A percentile compares a stretch with the other conserved stretches of the same genome.
These are phyloP conservation scores for Charanyca ferruginea DNA, from an alignment of 2,888 invertebrate genomes.

Conservation along the genomic window DNA sequence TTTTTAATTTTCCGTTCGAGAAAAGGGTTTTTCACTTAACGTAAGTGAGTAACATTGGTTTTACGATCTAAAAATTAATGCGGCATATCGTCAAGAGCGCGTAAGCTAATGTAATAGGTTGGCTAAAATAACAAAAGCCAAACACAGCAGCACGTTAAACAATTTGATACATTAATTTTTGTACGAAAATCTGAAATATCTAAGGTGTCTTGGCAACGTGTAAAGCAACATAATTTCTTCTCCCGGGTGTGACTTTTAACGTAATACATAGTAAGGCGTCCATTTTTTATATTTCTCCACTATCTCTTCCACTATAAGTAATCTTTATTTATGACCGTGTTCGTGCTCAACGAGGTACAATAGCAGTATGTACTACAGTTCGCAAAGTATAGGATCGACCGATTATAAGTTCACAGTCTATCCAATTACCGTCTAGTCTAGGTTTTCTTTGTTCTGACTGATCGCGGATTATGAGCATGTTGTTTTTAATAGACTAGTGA, in stretches of 20 bases:
- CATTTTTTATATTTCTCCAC: constrained; percentile 23
- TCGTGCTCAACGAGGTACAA: constrained; percentile 21
- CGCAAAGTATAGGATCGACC: constrained; percentile 19
- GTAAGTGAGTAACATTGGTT: no score
- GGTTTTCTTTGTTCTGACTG: constrained; percentile 33
- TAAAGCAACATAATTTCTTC: constrained; percentile 11
- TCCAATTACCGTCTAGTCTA: constrained; percentile 34
- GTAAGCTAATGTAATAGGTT: no score
- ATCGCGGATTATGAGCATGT: neutral
- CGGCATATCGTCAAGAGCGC: no score
- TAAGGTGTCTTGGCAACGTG: no score
- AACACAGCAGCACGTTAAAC: no score
- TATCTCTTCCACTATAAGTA: constrained; percentile 55
- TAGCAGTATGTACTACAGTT: constrained; percentile 6
- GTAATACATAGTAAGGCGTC: neutral
- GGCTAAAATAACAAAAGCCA: no score
- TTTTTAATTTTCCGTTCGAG: no score
- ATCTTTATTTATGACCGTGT: constrained; percentile 42
- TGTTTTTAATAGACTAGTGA: neutral
- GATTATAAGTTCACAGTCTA: constrained; percentile 51
- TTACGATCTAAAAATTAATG: no score
- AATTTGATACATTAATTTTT: no score
- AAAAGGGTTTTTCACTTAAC: no score
- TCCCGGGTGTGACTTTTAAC: constrained; percentile 3
- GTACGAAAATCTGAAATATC: no score